Conservation (phyloP, 1,140 invertebrate genomes). For the Drosophila setifemur region DNA sequence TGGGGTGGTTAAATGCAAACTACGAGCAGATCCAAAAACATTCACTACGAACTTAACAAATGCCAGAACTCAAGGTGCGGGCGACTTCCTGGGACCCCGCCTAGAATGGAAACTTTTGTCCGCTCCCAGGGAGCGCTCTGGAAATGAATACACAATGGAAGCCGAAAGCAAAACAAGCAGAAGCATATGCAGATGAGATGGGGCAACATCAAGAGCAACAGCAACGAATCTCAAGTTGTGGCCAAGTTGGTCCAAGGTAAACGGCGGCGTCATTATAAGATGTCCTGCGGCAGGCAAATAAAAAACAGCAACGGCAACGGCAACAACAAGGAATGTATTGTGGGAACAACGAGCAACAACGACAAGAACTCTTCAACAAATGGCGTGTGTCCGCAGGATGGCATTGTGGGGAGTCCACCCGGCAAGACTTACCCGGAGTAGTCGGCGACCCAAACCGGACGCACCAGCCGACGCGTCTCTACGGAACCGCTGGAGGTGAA, state of each 20-base stretch:
- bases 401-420: conserved; percentile 4
- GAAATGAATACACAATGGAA: conserved; percentile 30
- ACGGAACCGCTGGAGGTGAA: conserved; percentile 81
- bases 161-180: conserved; percentile 32
- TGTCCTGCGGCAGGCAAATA: conserved; percentile 62
- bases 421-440: conserved; percentile 85
- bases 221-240: conserved; percentile 46
- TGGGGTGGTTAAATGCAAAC: neutral
- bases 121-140: neutral
- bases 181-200: conserved; percentile 8
- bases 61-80: conserved; percentile 24
- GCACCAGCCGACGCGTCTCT: conserved; percentile 78
- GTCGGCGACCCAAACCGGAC: conserved; percentile 86
- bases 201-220: conserved; percentile 17
- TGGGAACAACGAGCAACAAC: conserved; percentile 30
- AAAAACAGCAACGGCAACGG: no score
- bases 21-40: conserved; percentile 27
- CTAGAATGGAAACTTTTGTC: conserved; percentile 1
- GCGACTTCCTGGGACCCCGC: conserved; percentile 9
- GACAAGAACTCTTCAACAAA: conserved; percentile 67
- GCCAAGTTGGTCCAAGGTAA: conserved; percentile 54
- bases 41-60: conserved; percentile 42
- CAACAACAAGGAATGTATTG: conserved; percentile 25
- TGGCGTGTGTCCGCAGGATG: conserved; percentile 38
- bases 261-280: conserved; percentile 70